Evolutionary conservation across 30 jellyfish, hydroid and myxozoan species (phyloP).

Genomic region (Pelagia noctiluca): DNA sequence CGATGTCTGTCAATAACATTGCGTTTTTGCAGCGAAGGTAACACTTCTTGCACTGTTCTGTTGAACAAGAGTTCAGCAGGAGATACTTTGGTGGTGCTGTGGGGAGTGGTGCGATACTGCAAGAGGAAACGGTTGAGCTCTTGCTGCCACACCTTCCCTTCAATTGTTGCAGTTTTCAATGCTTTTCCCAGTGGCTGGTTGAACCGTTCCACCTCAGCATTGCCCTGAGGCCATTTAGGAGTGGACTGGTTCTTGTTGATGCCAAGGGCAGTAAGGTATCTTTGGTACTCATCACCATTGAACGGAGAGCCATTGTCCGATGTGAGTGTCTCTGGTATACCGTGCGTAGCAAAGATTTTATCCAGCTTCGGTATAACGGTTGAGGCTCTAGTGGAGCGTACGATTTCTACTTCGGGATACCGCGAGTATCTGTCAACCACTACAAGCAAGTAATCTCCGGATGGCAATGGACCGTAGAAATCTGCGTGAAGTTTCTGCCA

Average conservation of each 20-base stretch:
- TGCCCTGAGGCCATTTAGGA: constrained; percentile 7
- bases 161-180: neutral
- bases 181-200: too few relatives aligned
- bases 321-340: neutral
- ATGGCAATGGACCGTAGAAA: constrained; percentile 56
- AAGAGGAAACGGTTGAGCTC: neutral
- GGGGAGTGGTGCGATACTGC: neutral
- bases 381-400: constrained; percentile 17
- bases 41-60: constrained; percentile 14
- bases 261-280: too few relatives aligned
- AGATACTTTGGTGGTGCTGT: neutral
- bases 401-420: too few relatives aligned
- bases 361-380: constrained; percentile 36
- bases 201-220: too few relatives aligned
- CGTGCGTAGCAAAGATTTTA: neutral
- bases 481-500: constrained; percentile 49
- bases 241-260: too few relatives aligned
- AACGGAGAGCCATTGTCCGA: constrained; percentile 38
- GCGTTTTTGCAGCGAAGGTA: constrained; percentile 37
- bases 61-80: constrained; percentile 1
- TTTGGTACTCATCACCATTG: constrained; percentile 41
- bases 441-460: constrained; percentile 41
- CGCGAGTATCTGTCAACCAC: constrained; percentile 9
- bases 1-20: constrained; percentile 9
- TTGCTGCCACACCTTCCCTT: constrained; percentile 1